Conservation (phyloP, 53 echinoderm and acorn worm genomes). For the Patiria pectinifera region DNA sequence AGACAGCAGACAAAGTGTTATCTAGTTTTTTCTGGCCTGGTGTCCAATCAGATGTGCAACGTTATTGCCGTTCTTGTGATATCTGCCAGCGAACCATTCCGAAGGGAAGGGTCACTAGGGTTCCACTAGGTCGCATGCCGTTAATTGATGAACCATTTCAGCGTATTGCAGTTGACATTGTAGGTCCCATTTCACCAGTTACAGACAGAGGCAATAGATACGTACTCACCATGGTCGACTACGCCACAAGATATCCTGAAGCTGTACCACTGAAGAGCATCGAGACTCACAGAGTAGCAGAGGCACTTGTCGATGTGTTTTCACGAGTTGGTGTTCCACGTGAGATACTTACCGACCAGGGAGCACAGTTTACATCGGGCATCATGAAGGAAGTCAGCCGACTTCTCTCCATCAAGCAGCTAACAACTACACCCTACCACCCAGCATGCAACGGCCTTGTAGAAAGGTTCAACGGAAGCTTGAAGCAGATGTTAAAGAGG, state of each 20-base stretch:
- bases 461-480: no score
- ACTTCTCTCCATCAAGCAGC: slow-evolving; percentile 50
- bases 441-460: slow-evolving; percentile 67
- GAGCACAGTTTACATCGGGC: slow-evolving; percentile 60
- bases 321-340: slow-evolving; percentile 62
- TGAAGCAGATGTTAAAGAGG: slow-evolving; percentile 59
- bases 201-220: slow-evolving; percentile 57
- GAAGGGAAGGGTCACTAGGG: slow-evolving; percentile 60
- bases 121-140: slow-evolving; percentile 61
- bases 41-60: slow-evolving; percentile 50
- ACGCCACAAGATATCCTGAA: slow-evolving; percentile 44
- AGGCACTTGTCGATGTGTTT: slow-evolving; percentile 28
- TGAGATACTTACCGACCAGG: slow-evolving; percentile 69
- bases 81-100: slow-evolving; percentile 72
- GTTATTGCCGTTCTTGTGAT: slow-evolving; percentile 69
- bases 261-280: slow-evolving; percentile 63
- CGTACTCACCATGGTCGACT: slow-evolving; percentile 58
- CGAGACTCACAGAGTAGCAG: slow-evolving; percentile 52
- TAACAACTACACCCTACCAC: slow-evolving; percentile 67
- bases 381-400: slow-evolving; percentile 71
- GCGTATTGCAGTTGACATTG: slow-evolving; percentile 65
- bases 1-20: slow-evolving; percentile 61
- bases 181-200: slow-evolving; percentile 60
- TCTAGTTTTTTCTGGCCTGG: slow-evolving; percentile 63
- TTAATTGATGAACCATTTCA: slow-evolving; percentile 57